phyloP scores from a whole-genome alignment of 2,888 invertebrate species.

The Chalcis sispes region DNA sequence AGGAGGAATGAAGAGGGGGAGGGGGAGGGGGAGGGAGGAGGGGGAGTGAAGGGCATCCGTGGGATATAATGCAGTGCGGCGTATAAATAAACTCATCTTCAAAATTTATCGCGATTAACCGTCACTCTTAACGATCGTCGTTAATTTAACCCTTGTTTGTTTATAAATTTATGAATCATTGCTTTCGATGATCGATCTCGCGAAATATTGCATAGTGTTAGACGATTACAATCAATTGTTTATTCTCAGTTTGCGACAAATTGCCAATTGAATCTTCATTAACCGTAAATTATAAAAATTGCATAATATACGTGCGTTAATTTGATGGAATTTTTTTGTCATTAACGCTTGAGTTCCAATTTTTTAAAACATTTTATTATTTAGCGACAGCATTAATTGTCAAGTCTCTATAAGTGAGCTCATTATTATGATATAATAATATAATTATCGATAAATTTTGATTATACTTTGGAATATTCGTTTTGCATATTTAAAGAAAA shows the following conservation, averaged over 20 bases:
- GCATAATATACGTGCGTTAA: neutral
- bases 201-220: neutral
- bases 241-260: neutral
- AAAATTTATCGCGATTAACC: slow-evolving; percentile 27
- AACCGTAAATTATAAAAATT: neutral
- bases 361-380: no score
- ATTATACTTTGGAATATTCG: neutral
- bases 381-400: no score
- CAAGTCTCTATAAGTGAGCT: no score
- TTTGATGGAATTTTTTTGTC: neutral
- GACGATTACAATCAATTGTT: slow-evolving; percentile 38
- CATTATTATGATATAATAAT: no score
- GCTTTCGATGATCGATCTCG: neutral
- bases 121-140: neutral
- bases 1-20: neutral
- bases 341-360: no score
- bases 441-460: slow-evolving; percentile 5
- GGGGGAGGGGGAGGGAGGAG: no score
- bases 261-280: slow-evolving; percentile 13
- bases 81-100: slow-evolving; percentile 14
- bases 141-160: neutral
- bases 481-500: neutral
- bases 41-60: neutral
- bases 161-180: slow-evolving; percentile 30
- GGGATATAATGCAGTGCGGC: slow-evolving; percentile 34